These are phyloP conservation scores for Oreochromis tanganicae DNA, from an alignment of 2,113 vertebrate genomes.

Conservation along the genomic window DNA sequence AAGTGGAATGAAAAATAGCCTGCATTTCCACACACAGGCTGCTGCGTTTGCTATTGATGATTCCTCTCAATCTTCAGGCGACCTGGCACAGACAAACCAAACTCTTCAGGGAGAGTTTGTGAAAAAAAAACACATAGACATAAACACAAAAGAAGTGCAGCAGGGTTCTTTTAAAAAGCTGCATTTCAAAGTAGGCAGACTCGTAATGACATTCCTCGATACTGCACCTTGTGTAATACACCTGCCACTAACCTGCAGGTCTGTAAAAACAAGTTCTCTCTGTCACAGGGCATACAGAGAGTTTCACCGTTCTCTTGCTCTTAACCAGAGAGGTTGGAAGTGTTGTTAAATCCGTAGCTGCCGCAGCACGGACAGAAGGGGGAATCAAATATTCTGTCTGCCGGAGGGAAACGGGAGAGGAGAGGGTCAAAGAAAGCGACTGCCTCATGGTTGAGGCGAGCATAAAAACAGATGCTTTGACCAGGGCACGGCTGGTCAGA, in stretches of 20 bases:
- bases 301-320: neutral
- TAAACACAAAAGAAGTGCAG: neutral
- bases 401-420: neutral
- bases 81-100: neutral
- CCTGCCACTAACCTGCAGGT: neutral
- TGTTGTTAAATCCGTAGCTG: neutral
- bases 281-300: neutral
- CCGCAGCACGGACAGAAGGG: neutral
- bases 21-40: neutral
- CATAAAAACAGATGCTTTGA: neutral
- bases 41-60: neutral
- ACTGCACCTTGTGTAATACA: neutral
- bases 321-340: neutral
- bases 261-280: neutral
- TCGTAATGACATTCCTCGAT: neutral
- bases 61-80: neutral
- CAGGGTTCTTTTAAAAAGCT: slow-evolving; percentile 22
- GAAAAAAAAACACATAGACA: neutral
- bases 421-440: neutral
- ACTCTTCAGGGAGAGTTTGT: neutral
- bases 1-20: neutral
- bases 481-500: neutral
- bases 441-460: neutral
- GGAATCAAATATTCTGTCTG: neutral
- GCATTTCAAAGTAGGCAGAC: neutral